phyloP scores from a whole-genome alignment of 64 coral and sea anemone species.

The Dendronephthya gigantea region DNA sequence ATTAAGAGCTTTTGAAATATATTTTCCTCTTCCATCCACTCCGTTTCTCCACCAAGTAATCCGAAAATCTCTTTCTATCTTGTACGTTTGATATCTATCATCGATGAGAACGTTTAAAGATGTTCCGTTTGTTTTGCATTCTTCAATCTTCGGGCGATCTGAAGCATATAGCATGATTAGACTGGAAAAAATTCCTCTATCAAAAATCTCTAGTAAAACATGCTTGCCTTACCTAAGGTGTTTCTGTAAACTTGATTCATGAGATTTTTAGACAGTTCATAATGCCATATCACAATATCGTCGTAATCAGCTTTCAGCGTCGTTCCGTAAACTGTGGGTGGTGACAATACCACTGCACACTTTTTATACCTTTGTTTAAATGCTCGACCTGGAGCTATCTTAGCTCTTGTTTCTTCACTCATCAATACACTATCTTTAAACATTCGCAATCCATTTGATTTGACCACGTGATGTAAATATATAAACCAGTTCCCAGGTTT shows the following conservation, averaged over 20 bases:
- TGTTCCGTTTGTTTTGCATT: background rate
- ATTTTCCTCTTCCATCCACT: background rate
- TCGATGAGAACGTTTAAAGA: background rate
- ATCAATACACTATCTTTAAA: background rate
- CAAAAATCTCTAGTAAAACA: no score
- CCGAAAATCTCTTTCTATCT: background rate
- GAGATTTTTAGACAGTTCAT: background rate
- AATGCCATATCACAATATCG: background rate
- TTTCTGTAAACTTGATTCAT: background rate
- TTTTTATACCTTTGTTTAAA: background rate
- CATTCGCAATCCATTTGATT: background rate
- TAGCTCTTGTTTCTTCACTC: background rate
- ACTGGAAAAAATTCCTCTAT: background rate
- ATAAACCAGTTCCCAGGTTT: background rate
- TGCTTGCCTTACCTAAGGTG: background rate
- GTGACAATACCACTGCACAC: background rate
- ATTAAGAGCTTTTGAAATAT: background rate
- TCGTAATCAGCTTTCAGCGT: background rate
- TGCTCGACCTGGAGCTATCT: background rate
- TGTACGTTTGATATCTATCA: background rate
- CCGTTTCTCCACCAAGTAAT: background rate
- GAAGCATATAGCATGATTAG: background rate
- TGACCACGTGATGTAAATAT: background rate
- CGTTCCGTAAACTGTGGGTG: background rate
- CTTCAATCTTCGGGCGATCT: background rate